Conservation (phyloP, 2,888 invertebrate species). For the Melanostoma scalare region DNA sequence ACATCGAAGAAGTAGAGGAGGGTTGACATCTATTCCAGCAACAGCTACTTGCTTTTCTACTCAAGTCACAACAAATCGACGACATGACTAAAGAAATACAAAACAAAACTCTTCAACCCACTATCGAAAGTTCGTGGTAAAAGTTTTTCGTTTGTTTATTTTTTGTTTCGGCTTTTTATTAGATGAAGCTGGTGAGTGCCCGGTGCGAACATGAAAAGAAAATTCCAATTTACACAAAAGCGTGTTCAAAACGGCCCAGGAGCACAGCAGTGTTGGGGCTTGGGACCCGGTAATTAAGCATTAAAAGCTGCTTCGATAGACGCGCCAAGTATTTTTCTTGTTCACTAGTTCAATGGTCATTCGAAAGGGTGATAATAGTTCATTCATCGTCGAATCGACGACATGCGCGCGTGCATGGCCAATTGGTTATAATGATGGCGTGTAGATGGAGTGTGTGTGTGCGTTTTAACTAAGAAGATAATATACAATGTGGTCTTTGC, state of each 20-base stretch:
- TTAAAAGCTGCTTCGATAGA: constrained; percentile 64
- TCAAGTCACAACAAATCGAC: constrained; percentile 73
- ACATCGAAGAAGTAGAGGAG: constrained; percentile 32
- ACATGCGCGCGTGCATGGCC: constrained; percentile 57
- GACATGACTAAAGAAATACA: constrained; percentile 56
- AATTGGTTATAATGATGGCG: constrained; percentile 71
- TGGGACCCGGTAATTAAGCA: constrained; percentile 65
- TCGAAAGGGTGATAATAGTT: constrained; percentile 73
- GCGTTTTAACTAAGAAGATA: constrained; percentile 27
- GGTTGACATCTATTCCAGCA: constrained; percentile 30
- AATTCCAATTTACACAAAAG: constrained; percentile 72
- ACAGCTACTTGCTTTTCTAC: constrained; percentile 65
- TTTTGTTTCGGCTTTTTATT: not conserved
- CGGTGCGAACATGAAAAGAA: constrained; percentile 71
- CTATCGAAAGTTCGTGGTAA: constrained; percentile 73
- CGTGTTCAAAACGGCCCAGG: constrained; percentile 49
- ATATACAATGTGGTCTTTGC: constrained; percentile 29
- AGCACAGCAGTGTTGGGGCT: constrained; percentile 8
- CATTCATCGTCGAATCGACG: constrained; percentile 66
- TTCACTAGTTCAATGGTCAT: constrained; percentile 71
- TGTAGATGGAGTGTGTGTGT: constrained; percentile 43
- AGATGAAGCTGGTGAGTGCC: constrained; percentile 40
- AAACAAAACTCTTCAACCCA: constrained; percentile 65
- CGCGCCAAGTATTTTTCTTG: constrained; percentile 63
- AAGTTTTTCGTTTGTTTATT: constrained; percentile 56